A percentile compares a stretch with the other conserved stretches of the same genome.
Evolutionary conservation across 1,140 invertebrate genomes (phyloP).

Genomic region (Macrosteles quadrilineatus): DNA sequence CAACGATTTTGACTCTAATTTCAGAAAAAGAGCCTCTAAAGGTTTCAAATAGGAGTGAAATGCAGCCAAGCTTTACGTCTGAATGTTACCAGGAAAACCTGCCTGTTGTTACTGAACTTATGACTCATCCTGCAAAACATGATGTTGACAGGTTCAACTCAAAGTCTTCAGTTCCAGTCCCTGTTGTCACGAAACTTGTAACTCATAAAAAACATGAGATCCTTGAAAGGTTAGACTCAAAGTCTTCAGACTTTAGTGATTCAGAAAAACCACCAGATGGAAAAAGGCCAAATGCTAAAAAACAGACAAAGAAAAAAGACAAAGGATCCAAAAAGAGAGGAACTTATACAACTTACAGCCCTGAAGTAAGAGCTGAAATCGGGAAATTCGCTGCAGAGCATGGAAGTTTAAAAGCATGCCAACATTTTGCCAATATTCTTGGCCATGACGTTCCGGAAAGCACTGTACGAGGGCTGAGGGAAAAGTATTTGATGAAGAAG

Average conservation of each 20-base stretch:
- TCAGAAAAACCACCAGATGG: neutral
- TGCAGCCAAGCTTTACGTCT: neutral
- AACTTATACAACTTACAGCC: slow-evolving; percentile 48
- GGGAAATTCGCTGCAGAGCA: slow-evolving; percentile 50
- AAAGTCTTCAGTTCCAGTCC: neutral
- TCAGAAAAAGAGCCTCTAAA: slow-evolving; percentile 1
- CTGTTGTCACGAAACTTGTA: neutral
- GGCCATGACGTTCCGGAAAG: slow-evolving; percentile 50
- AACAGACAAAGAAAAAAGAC: slow-evolving; percentile 37
- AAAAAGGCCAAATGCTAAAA: slow-evolving; percentile 12
- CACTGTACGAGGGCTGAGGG: slow-evolving; percentile 48
- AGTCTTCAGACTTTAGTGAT: neutral
- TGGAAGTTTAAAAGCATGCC: slow-evolving; percentile 47
- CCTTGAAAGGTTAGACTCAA: neutral
- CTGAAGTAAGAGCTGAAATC: slow-evolving; percentile 50
- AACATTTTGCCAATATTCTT: slow-evolving; percentile 46
- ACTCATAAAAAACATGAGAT: slow-evolving; percentile 7
- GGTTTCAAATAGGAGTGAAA: neutral
- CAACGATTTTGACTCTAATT: neutral
- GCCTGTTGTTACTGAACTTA: neutral
- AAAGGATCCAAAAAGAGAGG: slow-evolving; percentile 41
- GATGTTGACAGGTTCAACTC: neutral
- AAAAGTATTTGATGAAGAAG: slow-evolving; percentile 48
- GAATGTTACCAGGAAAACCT: neutral
- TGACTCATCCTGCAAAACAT: neutral